phyloP scores from a whole-genome alignment of 2,113 vertebrate species.

The Cyprinodon variegatus region DNA sequence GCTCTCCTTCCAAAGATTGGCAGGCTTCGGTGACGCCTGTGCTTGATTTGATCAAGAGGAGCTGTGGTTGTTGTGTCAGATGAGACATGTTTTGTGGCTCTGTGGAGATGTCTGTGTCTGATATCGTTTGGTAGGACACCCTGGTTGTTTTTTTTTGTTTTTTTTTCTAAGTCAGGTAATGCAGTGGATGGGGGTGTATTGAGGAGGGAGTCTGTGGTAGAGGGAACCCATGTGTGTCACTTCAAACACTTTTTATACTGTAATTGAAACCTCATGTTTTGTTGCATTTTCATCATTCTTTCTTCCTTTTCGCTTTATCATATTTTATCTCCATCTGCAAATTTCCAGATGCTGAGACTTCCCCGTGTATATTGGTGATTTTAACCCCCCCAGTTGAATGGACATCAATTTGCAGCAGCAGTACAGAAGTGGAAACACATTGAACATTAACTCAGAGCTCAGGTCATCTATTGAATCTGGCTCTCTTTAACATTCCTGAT shows the following conservation, averaged over 20 bases:
- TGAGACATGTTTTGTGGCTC: constrained; percentile 59
- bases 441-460: constrained; percentile 33
- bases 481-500: constrained; percentile 42
- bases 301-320: constrained; percentile 18
- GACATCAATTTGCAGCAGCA: constrained; percentile 51
- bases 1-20: constrained; percentile 53
- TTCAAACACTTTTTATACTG: constrained; percentile 33
- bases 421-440: constrained; percentile 63
- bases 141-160: constrained; percentile 7
- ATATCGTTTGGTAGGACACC: constrained; percentile 40
- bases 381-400: neutral
- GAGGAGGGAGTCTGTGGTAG: constrained; percentile 9
- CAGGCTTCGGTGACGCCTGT: constrained; percentile 36
- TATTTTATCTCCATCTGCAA: constrained; percentile 58
- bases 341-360: constrained; percentile 56
- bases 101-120: constrained; percentile 61
- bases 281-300: constrained; percentile 55
- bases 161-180: constrained; percentile 15
- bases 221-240: constrained; percentile 52
- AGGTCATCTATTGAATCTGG: constrained; percentile 44
- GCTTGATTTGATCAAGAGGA: constrained; percentile 37
- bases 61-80: constrained; percentile 59
- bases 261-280: constrained; percentile 74
- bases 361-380: neutral
- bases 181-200: constrained; percentile 56